Percentiles rank a stretch among this genome's conserved stretches.
These are phyloP conservation scores for Peromyscus polionotus DNA, from an alignment of 2,113 vertebrate genomes.

Conservation along the genomic window DNA sequence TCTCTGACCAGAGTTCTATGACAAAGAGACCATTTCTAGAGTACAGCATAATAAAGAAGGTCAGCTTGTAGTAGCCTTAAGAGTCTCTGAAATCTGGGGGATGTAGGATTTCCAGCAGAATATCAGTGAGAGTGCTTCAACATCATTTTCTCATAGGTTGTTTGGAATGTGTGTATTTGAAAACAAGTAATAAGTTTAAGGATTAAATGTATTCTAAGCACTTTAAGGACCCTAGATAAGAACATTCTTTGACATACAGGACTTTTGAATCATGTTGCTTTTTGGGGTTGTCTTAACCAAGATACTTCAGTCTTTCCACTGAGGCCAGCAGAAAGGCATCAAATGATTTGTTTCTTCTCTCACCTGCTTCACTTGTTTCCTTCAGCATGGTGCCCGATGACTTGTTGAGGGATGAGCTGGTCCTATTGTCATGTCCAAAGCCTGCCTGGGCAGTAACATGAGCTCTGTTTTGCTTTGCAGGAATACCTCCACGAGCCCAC, in stretches of 20 bases:
- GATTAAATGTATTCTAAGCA: background rate
- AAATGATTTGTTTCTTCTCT: background rate
- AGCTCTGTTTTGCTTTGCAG: constrained; percentile 81
- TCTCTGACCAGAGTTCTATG: background rate
- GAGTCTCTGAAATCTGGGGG: background rate
- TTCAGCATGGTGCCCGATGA: background rate
- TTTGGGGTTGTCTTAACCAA: background rate
- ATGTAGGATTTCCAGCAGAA: background rate
- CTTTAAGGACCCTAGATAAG: background rate
- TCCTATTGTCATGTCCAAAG: background rate
- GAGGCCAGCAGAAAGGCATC: background rate
- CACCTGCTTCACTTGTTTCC: background rate
- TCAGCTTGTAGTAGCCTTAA: background rate
- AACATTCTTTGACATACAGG: background rate
- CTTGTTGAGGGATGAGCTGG: background rate
- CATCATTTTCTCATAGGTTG: background rate
- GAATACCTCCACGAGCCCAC: constrained; percentile 91
- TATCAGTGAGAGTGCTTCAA: background rate
- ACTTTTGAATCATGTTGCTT: background rate
- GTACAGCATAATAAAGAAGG: background rate
- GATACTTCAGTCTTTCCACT: background rate
- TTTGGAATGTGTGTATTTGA: background rate
- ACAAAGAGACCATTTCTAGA: background rate
- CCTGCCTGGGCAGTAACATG: constrained; percentile 44
- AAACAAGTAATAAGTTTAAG: background rate